phyloP scores from a whole-genome alignment of 2,797 vertebrate genomes.

The Decapterus maruadsi region DNA sequence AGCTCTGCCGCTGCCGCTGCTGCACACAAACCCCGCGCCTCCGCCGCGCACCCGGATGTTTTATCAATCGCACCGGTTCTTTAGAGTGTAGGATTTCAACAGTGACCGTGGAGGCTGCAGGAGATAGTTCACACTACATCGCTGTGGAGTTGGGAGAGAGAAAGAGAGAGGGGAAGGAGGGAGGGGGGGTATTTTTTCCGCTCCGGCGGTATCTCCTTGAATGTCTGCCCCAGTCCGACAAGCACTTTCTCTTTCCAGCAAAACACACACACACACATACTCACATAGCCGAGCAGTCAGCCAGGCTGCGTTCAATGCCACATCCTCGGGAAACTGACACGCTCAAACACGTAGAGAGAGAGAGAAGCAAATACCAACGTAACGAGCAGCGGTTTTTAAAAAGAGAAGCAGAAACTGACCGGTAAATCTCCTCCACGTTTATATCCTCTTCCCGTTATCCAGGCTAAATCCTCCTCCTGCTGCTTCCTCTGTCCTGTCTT shows the following conservation, averaged over 20 bases:
- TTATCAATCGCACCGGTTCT: not conserved
- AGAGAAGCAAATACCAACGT: not conserved
- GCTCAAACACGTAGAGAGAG: not conserved
- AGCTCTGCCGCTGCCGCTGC: not conserved
- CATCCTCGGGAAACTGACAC: not conserved
- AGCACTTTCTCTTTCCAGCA: constrained; percentile 62
- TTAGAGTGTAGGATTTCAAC: not conserved
- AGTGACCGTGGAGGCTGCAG: not conserved
- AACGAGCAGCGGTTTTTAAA: not conserved
- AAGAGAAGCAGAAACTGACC: constrained; percentile 52
- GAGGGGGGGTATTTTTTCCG: too few relatives aligned
- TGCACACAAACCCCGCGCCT: not conserved
- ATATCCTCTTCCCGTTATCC: constrained; percentile 11
- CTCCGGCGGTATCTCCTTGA: constrained; percentile 32
- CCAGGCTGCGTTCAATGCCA: not conserved
- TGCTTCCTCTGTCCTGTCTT: constrained; percentile 1
- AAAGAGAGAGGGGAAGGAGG: too few relatives aligned
- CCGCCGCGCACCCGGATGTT: constrained; percentile 18
- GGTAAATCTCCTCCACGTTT: constrained; percentile 32
- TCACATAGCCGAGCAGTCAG: not conserved
- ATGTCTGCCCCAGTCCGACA: constrained; percentile 42
- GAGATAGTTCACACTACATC: too few relatives aligned
- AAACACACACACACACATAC: constrained; percentile 13
- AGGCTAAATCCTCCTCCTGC: constrained; percentile 43
- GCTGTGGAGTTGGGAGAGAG: too few relatives aligned